Evolutionary conservation across 2,888 invertebrate genomes (phyloP).

Genomic region (Himalopsyche kuldschensis): DNA sequence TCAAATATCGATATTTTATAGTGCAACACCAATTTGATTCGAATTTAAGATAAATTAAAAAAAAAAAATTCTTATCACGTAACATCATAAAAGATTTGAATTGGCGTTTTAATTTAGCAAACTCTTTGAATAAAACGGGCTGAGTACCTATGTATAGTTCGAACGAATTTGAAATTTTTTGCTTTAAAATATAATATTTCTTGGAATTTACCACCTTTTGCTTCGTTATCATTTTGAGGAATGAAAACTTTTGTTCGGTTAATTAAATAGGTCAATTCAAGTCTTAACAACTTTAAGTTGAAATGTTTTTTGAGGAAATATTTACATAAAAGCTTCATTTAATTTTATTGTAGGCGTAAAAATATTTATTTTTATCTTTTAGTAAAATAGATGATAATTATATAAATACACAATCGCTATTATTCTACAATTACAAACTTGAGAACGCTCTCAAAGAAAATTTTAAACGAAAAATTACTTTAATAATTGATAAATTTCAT

Average conservation of each 20-base stretch:
- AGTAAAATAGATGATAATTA: no score
- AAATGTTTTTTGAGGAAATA: not conserved
- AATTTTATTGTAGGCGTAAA: not conserved
- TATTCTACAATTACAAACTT: no score
- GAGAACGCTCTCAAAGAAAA: no score
- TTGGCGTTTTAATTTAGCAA: not conserved
- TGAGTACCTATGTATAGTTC: not conserved
- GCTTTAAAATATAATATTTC: not conserved
- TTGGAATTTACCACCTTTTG: not conserved
- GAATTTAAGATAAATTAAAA: no score
- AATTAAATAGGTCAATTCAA: not conserved
- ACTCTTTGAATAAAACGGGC: not conserved
- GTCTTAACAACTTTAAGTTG: not conserved
- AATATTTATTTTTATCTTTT: no score
- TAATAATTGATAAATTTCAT: no score
- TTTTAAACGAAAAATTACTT: no score
- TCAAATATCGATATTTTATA: no score
- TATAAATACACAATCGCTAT: no score
- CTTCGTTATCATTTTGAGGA: not conserved
- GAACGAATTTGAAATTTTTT: not conserved
- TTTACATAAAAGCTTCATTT: not conserved
- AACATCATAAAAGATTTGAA: not conserved
- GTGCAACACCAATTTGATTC: not conserved
- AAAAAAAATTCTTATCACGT: not conserved
- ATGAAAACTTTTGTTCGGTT: not conserved